phyloP scores from a whole-genome alignment of 1,140 invertebrate genomes.

The Oedothorax gibbosus region DNA sequence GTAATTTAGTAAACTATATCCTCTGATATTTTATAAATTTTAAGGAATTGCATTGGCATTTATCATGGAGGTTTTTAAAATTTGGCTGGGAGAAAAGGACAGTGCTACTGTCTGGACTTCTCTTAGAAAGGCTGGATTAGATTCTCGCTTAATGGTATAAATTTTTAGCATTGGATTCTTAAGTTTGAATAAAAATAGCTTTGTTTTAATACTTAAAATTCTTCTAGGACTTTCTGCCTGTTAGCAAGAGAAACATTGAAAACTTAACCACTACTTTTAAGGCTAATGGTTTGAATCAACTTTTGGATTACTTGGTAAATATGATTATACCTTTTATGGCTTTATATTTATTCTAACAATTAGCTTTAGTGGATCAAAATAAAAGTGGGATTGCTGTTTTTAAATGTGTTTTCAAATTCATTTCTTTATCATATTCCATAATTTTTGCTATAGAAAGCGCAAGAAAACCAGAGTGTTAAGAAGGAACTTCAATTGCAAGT shows the following conservation, averaged over 20 bases:
- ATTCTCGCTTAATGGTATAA: constrained; percentile 73
- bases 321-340: constrained; percentile 3
- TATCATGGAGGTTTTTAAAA: constrained; percentile 89
- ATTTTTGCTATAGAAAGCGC: constrained; percentile 61
- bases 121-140: constrained; percentile 89
- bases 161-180: neutral
- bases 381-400: neutral
- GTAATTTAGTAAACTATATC: neutral
- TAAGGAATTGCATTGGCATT: constrained; percentile 88
- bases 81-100: constrained; percentile 92
- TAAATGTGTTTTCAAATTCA: neutral
- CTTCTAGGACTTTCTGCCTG: constrained; percentile 62
- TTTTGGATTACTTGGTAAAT: constrained; percentile 64
- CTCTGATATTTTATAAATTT: constrained; percentile 27
- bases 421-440: neutral
- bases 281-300: constrained; percentile 60
- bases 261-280: constrained; percentile 61
- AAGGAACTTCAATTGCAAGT: constrained; percentile 82
- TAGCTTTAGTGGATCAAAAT: neutral
- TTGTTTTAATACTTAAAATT: neutral
- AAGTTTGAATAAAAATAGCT: constrained; percentile 1
- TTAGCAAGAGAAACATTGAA: constrained; percentile 62
- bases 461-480: constrained; percentile 85
- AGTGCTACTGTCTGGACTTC: constrained; percentile 84
- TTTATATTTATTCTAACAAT: neutral